Evolutionary conservation across 1,140 invertebrate genomes (phyloP), one percentile per base, ranked within the genome.

Genomic region (Drosophila paulistorum): DNA sequence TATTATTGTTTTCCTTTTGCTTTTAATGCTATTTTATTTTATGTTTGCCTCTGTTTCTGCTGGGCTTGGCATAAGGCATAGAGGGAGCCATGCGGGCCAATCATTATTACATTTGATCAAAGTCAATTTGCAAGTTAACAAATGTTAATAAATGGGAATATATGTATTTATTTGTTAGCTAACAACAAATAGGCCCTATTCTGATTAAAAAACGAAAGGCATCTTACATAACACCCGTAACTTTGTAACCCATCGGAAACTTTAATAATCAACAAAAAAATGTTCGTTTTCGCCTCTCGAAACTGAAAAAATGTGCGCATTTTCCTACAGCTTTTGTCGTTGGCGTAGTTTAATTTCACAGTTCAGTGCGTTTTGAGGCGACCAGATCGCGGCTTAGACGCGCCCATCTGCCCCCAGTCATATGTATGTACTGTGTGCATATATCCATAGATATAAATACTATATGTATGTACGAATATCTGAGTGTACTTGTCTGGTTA

Each of bases 331-430:
- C 54, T 60, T 41, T 51, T 26, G 65, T 37, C 35, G 65, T 37
- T 72, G 65, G 71, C 79, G 71, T 79, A 70, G 80, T 84, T 83
- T 89, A 87, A 87, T 87, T 87, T 87, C 83, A 87, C 83, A 89
- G 84, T 80, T 87, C 84, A 87, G 76, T 71, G 83, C 73, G 30
- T 83, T 80, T 70, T 48, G 68, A 60, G 74, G 74, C 75, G 59
- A 78, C 51, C 39, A 66, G 74, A 78, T 76, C 79, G 83, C 68
- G 76, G 71, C 83, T 86, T 77, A 86, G 82, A 82, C 79, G 79
- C 66, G 69, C 82, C 83, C 82, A 87, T 76, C 41, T 75, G 64
- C 84, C 81, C 66, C 75, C 70, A 71, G 42, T 58, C 58, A 11
- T 26, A 48, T 17, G 20, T 67, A 4, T 14, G 30, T 48, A 39